Evolutionary conservation across 2,113 vertebrate genomes (phyloP).

Genomic region (Prionailurus bengalensis): DNA sequence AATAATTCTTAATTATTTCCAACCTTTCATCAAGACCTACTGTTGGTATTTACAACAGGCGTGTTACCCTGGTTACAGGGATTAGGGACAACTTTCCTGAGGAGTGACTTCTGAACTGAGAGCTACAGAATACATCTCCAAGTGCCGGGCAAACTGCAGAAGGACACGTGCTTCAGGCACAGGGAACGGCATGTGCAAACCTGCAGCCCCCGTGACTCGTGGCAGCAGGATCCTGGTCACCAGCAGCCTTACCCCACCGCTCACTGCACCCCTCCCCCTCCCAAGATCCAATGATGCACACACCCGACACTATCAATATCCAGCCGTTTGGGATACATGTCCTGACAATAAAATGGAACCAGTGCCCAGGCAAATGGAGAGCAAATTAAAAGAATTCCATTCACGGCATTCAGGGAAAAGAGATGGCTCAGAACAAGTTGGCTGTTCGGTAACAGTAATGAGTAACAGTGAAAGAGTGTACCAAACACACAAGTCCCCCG

Average conservation of each 20-base stretch:
- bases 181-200: fast-evolving
- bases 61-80: neutral
- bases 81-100: neutral
- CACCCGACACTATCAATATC: fast-evolving
- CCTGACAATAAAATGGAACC: neutral
- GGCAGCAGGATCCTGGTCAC: neutral
- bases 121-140: neutral
- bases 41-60: neutral
- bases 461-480: neutral
- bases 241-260: neutral
- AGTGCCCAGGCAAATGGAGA: neutral
- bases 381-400: neutral
- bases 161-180: neutral
- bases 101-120: neutral
- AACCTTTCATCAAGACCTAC: neutral
- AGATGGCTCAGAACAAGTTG: neutral
- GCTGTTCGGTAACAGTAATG: neutral
- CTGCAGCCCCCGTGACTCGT: fast-evolving
- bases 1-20: neutral
- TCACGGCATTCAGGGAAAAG: neutral
- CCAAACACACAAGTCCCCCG: fast-evolving
- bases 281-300: fast-evolving
- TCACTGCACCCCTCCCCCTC: fast-evolving
- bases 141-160: neutral
- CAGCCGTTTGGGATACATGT: neutral